Evolutionary conservation across 2,888 invertebrate species (phyloP).

Genomic region (Acleris literana): DNA sequence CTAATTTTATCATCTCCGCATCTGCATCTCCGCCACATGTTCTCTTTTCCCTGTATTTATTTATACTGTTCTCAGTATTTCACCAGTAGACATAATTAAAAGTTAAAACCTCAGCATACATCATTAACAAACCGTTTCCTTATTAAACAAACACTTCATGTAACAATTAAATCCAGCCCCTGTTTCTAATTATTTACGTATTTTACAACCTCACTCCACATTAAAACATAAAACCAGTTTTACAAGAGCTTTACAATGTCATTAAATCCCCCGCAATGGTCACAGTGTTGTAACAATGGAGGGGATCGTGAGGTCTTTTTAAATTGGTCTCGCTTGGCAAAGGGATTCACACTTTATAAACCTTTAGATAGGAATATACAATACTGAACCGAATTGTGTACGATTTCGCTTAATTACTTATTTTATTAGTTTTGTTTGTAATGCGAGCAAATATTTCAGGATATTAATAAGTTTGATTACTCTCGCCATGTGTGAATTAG

Average conservation of each 20-base stretch:
- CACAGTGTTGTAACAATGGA: not conserved
- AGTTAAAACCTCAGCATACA: too few relatives aligned
- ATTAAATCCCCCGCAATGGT: not conserved
- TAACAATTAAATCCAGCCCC: conserved; percentile 16
- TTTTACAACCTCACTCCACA: conserved; percentile 19
- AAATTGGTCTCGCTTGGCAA: conserved; percentile 5
- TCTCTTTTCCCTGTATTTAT: too few relatives aligned
- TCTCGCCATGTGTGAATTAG: not conserved
- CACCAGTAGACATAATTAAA: too few relatives aligned
- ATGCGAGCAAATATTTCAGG: conserved; percentile 26
- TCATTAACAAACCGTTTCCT: too few relatives aligned
- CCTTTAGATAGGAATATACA: conserved; percentile 14
- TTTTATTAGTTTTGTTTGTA: conserved; percentile 33
- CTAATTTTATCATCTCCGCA: too few relatives aligned
- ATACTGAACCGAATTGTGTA: conserved; percentile 11
- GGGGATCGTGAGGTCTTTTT: not conserved
- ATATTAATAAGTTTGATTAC: conserved; percentile 30
- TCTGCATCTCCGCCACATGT: too few relatives aligned
- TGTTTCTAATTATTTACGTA: conserved; percentile 22
- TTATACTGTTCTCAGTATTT: too few relatives aligned
- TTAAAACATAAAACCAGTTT: conserved; percentile 5
- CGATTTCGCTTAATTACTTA: conserved; percentile 34
- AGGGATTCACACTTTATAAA: conserved; percentile 28
- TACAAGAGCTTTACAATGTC: conserved; percentile 1
- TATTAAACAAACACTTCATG: not conserved